These are phyloP conservation scores for Burhinus bistriatus DNA, from an alignment of 2,113 vertebrate species.

Conservation along the genomic window DNA sequence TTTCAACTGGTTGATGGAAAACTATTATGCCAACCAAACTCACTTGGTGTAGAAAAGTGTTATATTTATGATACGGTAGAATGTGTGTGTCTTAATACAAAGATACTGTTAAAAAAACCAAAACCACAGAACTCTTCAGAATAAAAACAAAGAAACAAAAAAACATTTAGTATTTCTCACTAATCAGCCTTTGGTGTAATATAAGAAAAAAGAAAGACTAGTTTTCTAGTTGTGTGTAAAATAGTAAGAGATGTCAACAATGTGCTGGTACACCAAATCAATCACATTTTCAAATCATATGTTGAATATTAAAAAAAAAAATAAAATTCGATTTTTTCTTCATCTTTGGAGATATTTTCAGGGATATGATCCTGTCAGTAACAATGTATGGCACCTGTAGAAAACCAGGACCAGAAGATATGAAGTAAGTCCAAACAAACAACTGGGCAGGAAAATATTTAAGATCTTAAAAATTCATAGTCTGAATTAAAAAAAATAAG, in stretches of 20 bases:
- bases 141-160: not conserved
- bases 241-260: not conserved
- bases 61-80: not conserved
- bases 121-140: not conserved
- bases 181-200: not conserved
- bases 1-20: not conserved
- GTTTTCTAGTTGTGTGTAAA: not conserved
- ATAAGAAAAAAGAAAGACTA: not conserved
- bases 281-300: not conserved
- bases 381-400: not conserved
- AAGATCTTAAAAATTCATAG: not conserved
- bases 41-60: not conserved
- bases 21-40: not conserved
- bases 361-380: not conserved
- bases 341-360: not conserved
- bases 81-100: not conserved
- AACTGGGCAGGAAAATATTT: not conserved
- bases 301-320: not conserved
- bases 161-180: not conserved
- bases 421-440: not conserved
- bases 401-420: not conserved
- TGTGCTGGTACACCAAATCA: not conserved
- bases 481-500: not conserved
- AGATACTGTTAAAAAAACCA: not conserved
- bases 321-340: not conserved